Percentiles rank a stretch among this genome's conserved stretches.
These are phyloP conservation scores for Chrysemys picta DNA, from an alignment of 2,113 vertebrate genomes.

Conservation along the genomic window DNA sequence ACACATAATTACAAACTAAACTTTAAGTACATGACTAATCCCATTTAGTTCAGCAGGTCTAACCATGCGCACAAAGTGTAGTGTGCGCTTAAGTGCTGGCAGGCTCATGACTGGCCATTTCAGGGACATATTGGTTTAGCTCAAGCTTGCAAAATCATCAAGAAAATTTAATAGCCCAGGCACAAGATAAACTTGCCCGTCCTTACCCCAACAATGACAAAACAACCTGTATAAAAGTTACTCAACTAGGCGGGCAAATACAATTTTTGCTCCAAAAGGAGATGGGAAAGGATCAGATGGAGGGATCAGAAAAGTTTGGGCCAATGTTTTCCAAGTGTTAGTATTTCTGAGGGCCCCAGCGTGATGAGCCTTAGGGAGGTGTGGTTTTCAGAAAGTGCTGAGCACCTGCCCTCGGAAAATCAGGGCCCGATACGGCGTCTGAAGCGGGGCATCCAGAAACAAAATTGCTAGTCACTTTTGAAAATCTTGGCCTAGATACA, in stretches of 20 bases:
- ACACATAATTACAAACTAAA: too few species aligned
- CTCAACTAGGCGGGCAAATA: neutral
- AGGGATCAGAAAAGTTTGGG: neutral
- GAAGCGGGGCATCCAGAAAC: too few species aligned
- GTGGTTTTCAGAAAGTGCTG: neutral
- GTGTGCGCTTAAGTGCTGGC: too few species aligned
- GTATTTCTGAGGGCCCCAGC: neutral
- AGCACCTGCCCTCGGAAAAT: neutral
- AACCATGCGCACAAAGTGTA: neutral
- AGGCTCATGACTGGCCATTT: neutral
- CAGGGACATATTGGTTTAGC: neutral
- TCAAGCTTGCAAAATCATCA: conserved; percentile 47
- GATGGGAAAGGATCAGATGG: fast-evolving
- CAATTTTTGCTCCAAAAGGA: fast-evolving
- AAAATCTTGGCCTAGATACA: neutral
- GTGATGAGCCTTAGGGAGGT: fast-evolving
- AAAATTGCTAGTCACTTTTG: neutral
- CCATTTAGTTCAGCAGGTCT: too few species aligned
- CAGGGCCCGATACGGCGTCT: too few species aligned
- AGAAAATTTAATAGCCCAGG: neutral
- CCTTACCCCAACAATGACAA: fast-evolving
- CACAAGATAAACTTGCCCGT: fast-evolving
- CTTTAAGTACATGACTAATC: too few species aligned
- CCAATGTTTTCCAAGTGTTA: neutral
- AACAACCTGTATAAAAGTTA: neutral